Base-by-base conservation (phyloP, 2,888 invertebrate species). In the Liposcelis brunnea region DNA sequence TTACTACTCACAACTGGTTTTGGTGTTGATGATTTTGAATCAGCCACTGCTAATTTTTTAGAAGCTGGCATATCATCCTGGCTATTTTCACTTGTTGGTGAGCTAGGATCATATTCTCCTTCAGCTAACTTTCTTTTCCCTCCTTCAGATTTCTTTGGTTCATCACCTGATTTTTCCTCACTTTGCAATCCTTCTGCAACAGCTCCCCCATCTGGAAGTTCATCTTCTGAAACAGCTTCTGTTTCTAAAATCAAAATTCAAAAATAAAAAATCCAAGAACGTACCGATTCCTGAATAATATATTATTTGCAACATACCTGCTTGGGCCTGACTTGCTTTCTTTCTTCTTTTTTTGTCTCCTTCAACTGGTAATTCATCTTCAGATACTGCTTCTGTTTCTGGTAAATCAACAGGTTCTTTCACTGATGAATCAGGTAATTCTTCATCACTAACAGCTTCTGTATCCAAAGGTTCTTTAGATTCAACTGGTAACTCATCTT, bases 351-450 rank as follows among this genome's bases (percentile, higher is more conserved):
- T 40, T 40, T 40, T 40, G 6, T 21, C n/a, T 6, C 7, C 19
- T 21, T 40, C 51, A 11, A 51, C 51, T 7, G 80, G 80, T 18
- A 80, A 60, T 58, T 80, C 80, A 59, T 80, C 81, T 61, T 80
- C 80, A 2, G 80, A 80, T 0, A 81, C 80, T 63, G 80, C 83
- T 60, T 85, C 85, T 2, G 84, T 82, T 67, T 85, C 84, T 49
- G 53, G 40, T 2, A 50, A 51, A 43, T 50, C 52, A 36, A 54
- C 54, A 16, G 48, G 46, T 11, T 43, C 50, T 40, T 55, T 54
- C 7, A 51, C 49, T 6, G 26, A 26, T 26, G 26, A 26, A 26
- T 26, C 26, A 16, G 53, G 53, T 11, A 55, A 42, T 44, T 54
- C 55, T 38, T 56, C 56, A 46, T 56, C 54, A 8, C 54, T 55